A percentile compares a stretch with the other conserved stretches of the same genome.
Conservation (phyloP, 2,113 vertebrate species). For the Phrynocephalus versicolor region DNA sequence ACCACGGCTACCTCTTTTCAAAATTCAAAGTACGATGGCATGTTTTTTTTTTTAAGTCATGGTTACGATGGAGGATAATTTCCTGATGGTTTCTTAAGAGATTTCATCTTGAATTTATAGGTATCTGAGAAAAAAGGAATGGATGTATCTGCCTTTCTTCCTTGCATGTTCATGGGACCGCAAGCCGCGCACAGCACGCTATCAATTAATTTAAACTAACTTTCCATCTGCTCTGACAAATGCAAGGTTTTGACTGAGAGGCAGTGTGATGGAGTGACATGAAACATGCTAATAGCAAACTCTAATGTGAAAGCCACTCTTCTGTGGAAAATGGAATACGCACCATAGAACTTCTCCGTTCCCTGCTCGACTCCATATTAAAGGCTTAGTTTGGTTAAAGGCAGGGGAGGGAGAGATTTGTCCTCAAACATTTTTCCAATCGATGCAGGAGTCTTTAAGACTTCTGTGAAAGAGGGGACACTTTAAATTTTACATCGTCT, state of each 20-base stretch:
- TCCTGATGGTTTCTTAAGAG: constrained; percentile 42
- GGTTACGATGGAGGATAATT: not conserved
- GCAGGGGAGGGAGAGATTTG: constrained; percentile 53
- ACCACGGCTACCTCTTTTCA: not conserved
- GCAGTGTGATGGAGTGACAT: constrained; percentile 66
- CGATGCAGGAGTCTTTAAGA: constrained; percentile 25
- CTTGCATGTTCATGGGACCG: constrained; percentile 57
- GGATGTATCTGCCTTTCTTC: constrained; percentile 61
- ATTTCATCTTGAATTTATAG: constrained; percentile 50
- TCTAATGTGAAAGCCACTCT: constrained; percentile 63
- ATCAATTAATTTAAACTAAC: constrained; percentile 80
- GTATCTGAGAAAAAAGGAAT: constrained; percentile 64
- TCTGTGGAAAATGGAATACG: constrained; percentile 63
- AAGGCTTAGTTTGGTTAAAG: constrained; percentile 60
- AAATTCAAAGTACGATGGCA: constrained; percentile 36
- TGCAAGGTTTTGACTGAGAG: constrained; percentile 70
- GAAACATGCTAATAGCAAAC: constrained; percentile 59
- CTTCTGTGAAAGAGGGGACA: constrained; percentile 24
- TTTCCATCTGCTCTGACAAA: constrained; percentile 75
- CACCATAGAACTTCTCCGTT: constrained; percentile 7
- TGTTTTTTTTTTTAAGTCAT: not conserved
- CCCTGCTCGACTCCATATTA: not conserved
- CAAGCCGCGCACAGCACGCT: constrained; percentile 74
- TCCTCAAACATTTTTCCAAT: constrained; percentile 64
- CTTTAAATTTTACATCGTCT: constrained; percentile 52